Conservation (phyloP, 2,113 vertebrate genomes). For the Podilymbus podiceps region DNA sequence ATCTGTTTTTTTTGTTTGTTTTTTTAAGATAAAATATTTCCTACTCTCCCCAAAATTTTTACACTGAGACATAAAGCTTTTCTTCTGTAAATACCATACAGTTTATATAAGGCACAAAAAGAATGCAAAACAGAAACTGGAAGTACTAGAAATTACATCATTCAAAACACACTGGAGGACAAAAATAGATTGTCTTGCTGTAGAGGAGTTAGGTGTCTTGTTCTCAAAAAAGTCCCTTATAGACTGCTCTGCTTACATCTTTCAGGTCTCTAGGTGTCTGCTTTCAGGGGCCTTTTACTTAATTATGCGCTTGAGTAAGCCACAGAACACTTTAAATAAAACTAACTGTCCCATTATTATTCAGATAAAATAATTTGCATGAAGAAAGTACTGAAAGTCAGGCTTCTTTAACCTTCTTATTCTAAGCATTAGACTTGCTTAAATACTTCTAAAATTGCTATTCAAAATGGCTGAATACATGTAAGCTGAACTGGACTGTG, state of each 20-base stretch:
- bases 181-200: background rate
- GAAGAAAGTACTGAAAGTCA: background rate
- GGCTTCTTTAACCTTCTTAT: constrained; percentile 20
- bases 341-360: background rate
- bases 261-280: background rate
- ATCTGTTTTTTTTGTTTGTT: fast-evolving
- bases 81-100: background rate
- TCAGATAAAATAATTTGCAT: background rate
- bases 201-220: background rate
- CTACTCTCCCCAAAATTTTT: background rate
- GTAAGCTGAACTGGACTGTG: background rate
- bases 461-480: constrained; percentile 5
- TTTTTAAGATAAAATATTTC: background rate
- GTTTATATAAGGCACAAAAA: background rate
- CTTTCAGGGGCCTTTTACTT: background rate
- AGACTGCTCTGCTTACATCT: background rate
- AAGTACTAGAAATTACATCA: background rate
- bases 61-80: background rate
- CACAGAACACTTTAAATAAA: constrained; percentile 13
- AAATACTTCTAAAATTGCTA: background rate
- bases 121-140: background rate
- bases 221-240: background rate
- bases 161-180: background rate
- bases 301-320: background rate
- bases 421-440: background rate